Conservation (phyloP, 2,113 vertebrate genomes). For the Peromyscus californicus region DNA sequence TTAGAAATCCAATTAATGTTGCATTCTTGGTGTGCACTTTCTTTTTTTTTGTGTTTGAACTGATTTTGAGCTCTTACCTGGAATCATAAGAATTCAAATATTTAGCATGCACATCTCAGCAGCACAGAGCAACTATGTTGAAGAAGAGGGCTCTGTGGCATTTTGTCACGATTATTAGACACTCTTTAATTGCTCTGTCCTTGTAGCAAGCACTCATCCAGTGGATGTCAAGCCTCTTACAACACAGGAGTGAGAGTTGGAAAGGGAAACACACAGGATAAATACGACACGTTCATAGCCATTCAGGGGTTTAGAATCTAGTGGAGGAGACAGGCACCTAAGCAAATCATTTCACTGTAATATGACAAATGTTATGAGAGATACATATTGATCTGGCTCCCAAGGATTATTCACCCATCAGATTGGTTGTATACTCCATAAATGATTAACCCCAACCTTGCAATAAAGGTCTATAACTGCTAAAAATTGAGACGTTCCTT, state of each 20-base stretch:
- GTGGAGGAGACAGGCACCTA: not conserved
- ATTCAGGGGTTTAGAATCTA: not conserved
- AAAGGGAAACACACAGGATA: not conserved
- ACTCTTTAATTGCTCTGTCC: constrained; percentile 45
- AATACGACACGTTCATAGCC: not conserved
- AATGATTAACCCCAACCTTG: not conserved
- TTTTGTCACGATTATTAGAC: constrained; percentile 47
- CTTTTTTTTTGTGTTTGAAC: constrained; percentile 53
- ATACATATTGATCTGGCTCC: not conserved
- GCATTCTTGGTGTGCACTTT: constrained; percentile 55
- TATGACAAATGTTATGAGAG: not conserved
- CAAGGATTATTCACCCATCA: not conserved
- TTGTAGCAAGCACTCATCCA: not conserved
- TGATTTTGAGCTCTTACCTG: constrained; percentile 32
- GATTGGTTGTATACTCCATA: not conserved
- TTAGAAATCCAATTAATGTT: constrained; percentile 79
- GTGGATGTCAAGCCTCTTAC: constrained; percentile 24
- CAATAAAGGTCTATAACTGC: not conserved
- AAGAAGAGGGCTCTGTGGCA: not conserved
- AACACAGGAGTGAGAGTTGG: not conserved
- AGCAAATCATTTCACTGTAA: not conserved
- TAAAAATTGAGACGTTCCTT: constrained; percentile 29
- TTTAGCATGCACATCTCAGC: constrained; percentile 8
- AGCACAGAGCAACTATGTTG: not conserved
- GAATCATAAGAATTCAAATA: constrained; percentile 62